Conservation (phyloP, 1,140 invertebrate species). For the Sitophilus oryzae region DNA sequence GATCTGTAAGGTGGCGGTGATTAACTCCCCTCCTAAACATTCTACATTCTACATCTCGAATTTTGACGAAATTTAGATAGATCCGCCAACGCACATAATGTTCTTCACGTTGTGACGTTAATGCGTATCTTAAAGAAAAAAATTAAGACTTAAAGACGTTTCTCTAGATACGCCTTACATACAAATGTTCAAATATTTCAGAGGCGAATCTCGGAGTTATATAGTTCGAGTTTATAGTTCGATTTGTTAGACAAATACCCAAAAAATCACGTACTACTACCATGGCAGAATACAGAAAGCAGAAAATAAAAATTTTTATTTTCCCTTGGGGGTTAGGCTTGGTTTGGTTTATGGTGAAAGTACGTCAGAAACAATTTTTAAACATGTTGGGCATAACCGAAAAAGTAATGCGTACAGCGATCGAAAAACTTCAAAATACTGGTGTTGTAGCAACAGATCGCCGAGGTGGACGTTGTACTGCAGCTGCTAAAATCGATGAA, state of each 20-base stretch:
- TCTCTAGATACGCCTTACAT: no score
- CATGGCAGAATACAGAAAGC: not conserved
- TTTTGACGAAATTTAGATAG: no score
- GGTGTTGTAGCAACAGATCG: conserved; percentile 4
- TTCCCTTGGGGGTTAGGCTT: no score
- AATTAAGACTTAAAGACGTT: no score
- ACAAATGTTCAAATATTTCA: no score
- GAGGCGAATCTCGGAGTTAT: no score
- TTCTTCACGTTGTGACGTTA: no score
- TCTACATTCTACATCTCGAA: no score
- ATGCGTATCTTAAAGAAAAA: no score
- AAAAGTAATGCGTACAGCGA: not conserved
- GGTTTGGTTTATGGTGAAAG: not conserved
- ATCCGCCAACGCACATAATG: no score
- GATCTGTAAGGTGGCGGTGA: no score
- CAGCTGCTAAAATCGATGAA: not conserved
- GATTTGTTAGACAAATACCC: not conserved
- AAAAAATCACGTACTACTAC: not conserved
- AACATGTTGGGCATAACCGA: not conserved
- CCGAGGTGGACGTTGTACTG: not conserved
- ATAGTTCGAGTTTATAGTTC: not conserved
- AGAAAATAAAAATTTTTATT: not conserved
- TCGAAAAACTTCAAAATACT: not conserved
- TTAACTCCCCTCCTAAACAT: no score
- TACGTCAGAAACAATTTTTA: not conserved